phyloP scores from a whole-genome alignment of 2,888 invertebrate species.

The Acleris cristana region DNA sequence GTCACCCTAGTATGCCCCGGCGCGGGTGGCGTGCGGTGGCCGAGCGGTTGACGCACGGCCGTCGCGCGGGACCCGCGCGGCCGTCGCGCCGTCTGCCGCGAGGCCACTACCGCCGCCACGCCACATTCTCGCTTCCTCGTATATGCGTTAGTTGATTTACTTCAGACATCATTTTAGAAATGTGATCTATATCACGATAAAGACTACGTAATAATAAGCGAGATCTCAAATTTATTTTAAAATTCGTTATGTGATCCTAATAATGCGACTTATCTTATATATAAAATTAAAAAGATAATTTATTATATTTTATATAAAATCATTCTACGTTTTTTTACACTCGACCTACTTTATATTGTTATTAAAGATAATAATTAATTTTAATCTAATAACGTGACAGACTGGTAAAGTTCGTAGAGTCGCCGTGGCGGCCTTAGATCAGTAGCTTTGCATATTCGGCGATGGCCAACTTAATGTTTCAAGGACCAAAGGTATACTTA shows the following conservation, averaged over 20 bases:
- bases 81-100: conserved; percentile 24
- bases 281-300: conserved; percentile 79
- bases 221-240: conserved; percentile 84
- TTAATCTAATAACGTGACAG: conserved; percentile 84
- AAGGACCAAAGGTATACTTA: conserved; percentile 83
- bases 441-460: conserved; percentile 84
- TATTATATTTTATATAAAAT: conserved; percentile 83
- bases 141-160: conserved; percentile 73
- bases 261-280: conserved; percentile 79
- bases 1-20: conserved; percentile 57
- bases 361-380: conserved; percentile 83
- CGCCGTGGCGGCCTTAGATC: conserved; percentile 83
- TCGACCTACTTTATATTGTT: conserved; percentile 81
- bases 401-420: conserved; percentile 84
- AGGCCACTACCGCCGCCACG: conserved; percentile 45
- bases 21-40: conserved; percentile 38
- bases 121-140: conserved; percentile 77
- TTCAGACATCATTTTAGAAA: conserved; percentile 79
- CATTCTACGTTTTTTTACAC: conserved; percentile 83
- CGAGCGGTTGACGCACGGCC: conserved; percentile 35
- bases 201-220: conserved; percentile 84
- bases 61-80: conserved; percentile 39
- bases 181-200: conserved; percentile 82
- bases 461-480: conserved; percentile 81
- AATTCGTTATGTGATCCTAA: conserved; percentile 80